These are phyloP conservation scores for Oceanodroma leucorhoa DNA, from an alignment of 2,797 vertebrate species.

Conservation along the genomic window DNA sequence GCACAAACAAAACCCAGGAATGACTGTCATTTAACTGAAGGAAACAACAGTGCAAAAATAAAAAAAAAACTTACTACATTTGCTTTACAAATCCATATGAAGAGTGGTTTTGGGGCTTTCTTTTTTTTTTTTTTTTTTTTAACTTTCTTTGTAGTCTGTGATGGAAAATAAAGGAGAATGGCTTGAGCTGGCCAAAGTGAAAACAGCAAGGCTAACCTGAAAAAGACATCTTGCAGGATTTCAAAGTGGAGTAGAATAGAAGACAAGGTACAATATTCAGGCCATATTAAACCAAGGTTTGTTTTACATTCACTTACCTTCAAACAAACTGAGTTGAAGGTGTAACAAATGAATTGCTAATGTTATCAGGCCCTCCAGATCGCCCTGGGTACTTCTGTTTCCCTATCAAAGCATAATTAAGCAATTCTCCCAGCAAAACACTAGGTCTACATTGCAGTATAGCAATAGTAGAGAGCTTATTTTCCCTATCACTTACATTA, in stretches of 20 bases:
- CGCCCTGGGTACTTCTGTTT: neutral
- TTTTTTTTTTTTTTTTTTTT: neutral
- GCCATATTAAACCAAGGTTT: fast-evolving
- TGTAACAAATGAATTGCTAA: neutral
- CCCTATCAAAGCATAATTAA: neutral
- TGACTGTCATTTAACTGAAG: neutral
- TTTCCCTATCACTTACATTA: neutral
- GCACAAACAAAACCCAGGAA: neutral
- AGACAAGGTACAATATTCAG: neutral
- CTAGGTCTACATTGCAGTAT: neutral
- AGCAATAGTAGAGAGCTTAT: neutral
- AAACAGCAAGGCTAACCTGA: neutral
- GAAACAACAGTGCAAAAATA: neutral
- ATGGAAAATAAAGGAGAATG: neutral
- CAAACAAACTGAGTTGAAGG: neutral
- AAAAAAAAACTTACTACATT: neutral
- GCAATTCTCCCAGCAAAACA: neutral
- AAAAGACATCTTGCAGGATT: neutral
- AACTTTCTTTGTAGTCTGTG: neutral
- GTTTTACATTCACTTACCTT: neutral
- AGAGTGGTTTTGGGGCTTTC: fast-evolving
- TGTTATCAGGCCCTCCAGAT: neutral
- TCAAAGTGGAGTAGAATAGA: neutral
- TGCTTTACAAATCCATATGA: neutral
- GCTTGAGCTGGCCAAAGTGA: neutral